These are phyloP conservation scores for Cenopis cana DNA, from an alignment of 2,888 invertebrate species.

Conservation along the genomic window DNA sequence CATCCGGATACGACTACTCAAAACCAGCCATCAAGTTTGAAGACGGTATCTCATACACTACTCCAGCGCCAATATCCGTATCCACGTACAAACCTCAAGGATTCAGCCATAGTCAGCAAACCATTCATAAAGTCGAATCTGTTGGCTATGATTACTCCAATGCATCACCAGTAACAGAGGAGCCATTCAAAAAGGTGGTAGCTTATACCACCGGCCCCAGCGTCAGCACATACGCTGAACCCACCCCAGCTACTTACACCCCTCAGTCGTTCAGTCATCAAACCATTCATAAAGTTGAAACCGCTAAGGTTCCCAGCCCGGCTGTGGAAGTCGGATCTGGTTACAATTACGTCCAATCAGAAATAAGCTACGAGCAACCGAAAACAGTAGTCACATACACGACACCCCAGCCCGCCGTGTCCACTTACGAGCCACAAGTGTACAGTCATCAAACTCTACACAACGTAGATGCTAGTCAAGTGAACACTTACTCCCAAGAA, in stretches of 20 bases:
- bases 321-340: constrained; percentile 50
- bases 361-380: constrained; percentile 50
- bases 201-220: constrained; percentile 76
- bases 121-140: constrained; percentile 65
- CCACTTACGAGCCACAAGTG: constrained; percentile 68
- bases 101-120: constrained; percentile 69
- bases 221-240: constrained; percentile 59
- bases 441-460: constrained; percentile 68
- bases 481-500: constrained; percentile 60
- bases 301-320: constrained; percentile 55
- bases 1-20: constrained; percentile 67
- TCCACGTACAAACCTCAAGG: constrained; percentile 71
- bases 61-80: constrained; percentile 66
- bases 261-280: constrained; percentile 52
- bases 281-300: constrained; percentile 62
- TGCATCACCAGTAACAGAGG: constrained; percentile 68
- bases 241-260: constrained; percentile 54
- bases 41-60: constrained; percentile 70
- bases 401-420: constrained; percentile 57
- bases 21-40: constrained; percentile 73
- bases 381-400: constrained; percentile 50
- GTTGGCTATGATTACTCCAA: constrained; percentile 68
- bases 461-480: constrained; percentile 64
- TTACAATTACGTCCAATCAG: constrained; percentile 38
- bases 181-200: constrained; percentile 72